phyloP scores from a whole-genome alignment of 1,140 invertebrate genomes.

The Sycophaga agraensis region DNA sequence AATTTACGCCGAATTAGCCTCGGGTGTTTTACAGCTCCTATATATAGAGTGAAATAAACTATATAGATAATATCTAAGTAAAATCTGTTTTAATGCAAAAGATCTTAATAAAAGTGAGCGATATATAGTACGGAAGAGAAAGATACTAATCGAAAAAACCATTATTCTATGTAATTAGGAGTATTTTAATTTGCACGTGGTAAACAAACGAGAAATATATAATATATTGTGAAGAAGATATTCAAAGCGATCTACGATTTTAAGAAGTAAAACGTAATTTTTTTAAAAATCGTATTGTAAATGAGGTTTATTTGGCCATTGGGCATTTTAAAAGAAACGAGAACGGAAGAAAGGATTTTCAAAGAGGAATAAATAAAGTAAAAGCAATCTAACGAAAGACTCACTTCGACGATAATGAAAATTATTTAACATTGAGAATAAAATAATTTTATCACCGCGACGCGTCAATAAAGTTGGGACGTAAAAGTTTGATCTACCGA shows the following conservation, averaged over 20 bases:
- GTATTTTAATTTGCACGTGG: constrained; percentile 46
- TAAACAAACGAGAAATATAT: constrained; percentile 44
- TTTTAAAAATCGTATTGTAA: constrained; percentile 39
- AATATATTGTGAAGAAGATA: constrained; percentile 51
- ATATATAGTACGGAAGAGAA: constrained; percentile 1
- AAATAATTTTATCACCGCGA: constrained; percentile 32
- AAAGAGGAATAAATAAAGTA: constrained; percentile 25
- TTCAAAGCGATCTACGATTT: constrained; percentile 39
- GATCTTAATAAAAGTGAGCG: constrained; percentile 3
- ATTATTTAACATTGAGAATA: constrained; percentile 32
- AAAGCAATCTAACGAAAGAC: constrained; percentile 35
- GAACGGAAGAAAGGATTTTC: constrained; percentile 21
- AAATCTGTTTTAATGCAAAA: constrained; percentile 18
- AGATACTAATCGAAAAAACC: constrained; percentile 10
- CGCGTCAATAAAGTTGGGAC: constrained; percentile 34
- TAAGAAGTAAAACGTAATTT: constrained; percentile 32
- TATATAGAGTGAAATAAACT: constrained; percentile 13
- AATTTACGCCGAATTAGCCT: constrained; percentile 10
- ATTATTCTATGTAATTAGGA: constrained; percentile 42
- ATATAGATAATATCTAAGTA: constrained; percentile 19
- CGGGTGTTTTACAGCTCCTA: constrained; percentile 14
- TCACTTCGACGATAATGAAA: constrained; percentile 34
- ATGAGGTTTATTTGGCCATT: constrained; percentile 18
- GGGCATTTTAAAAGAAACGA: not conserved
- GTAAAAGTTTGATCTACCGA: constrained; percentile 37